Percentiles rank a stretch among this genome's conserved stretches.
phyloP scores from a whole-genome alignment of 1,140 invertebrate genomes.

The Ganaspis sp. region DNA sequence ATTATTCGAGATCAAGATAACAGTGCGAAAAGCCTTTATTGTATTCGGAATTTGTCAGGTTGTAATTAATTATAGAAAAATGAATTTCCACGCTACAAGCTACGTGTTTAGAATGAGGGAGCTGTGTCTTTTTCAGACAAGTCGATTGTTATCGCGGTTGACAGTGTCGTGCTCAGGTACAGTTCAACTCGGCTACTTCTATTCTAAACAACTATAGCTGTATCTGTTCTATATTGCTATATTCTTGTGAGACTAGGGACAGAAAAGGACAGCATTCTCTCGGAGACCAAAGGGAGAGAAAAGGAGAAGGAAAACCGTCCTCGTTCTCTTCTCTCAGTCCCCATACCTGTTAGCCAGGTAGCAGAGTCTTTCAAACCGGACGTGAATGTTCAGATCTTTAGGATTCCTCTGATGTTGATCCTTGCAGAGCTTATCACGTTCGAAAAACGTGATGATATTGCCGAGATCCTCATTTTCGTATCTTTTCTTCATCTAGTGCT shows the following conservation, averaged over 20 bases:
- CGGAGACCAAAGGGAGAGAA: too few relatives aligned
- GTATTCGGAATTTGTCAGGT: background rate
- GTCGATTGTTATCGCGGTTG: conserved; percentile 19
- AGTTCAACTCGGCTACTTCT: conserved; percentile 4
- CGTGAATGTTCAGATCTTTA: conserved; percentile 14
- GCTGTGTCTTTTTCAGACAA: conserved; percentile 1
- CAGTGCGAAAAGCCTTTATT: background rate
- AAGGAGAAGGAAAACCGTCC: background rate
- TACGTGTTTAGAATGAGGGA: conserved; percentile 13
- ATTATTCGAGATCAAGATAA: background rate
- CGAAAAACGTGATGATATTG: conserved; percentile 16
- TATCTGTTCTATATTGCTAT: conserved; percentile 25
- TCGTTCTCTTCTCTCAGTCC: background rate
- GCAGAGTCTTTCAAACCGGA: conserved; percentile 7
- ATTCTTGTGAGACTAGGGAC: conserved; percentile 1
- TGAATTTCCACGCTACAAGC: background rate
- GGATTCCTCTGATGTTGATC: background rate
- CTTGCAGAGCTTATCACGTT: conserved; percentile 25
- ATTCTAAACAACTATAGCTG: conserved; percentile 2
- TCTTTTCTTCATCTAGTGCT: background rate
- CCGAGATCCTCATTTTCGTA: conserved; percentile 13
- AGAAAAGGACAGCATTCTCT: background rate
- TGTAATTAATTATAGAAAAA: conserved; percentile 5
- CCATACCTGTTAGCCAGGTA: conserved; percentile 26
- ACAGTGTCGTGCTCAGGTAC: conserved; percentile 14